phyloP scores from a whole-genome alignment of 1,140 invertebrate genomes.

The Odontomachus brunneus region DNA sequence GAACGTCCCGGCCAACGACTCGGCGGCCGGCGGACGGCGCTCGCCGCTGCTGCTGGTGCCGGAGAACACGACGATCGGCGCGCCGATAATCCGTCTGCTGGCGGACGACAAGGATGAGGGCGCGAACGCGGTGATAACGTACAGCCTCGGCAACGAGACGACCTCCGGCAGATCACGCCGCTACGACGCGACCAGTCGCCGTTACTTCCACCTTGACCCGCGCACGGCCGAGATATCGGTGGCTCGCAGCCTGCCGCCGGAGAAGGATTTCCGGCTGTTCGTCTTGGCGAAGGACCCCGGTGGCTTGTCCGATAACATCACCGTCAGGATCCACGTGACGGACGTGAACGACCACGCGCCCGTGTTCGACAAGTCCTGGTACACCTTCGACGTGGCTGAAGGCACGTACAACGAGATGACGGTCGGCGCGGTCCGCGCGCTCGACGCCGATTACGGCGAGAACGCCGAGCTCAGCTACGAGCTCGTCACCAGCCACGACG shows the following conservation, averaged over 20 bases:
- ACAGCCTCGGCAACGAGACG: conserved; percentile 85
- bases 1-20: conserved; percentile 61
- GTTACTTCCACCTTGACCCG: conserved; percentile 91
- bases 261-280: conserved; percentile 92
- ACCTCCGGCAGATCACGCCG: conserved; percentile 44
- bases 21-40: conserved; percentile 70
- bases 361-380: conserved; percentile 92
- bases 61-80: conserved; percentile 91
- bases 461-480: conserved; percentile 92
- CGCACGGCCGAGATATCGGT: conserved; percentile 91
- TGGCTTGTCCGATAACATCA: conserved; percentile 89
- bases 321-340: conserved; percentile 89
- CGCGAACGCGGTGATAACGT: conserved; percentile 91
- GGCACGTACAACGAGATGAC: conserved; percentile 89
- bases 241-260: conserved; percentile 90
- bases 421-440: conserved; percentile 91
- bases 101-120: conserved; percentile 94
- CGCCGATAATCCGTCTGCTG: conserved; percentile 91
- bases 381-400: conserved; percentile 93
- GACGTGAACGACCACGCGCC: conserved; percentile 96
- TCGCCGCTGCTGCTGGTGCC: conserved; percentile 89
- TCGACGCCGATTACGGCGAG: conserved; percentile 90
- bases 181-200: conserved; percentile 57
- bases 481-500: conserved; percentile 81
- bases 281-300: conserved; percentile 92